Evolutionary conservation across 2,888 invertebrate species (phyloP), one percentile per base, ranked within the genome.

Genomic region (Ariolimax columbianus): DNA sequence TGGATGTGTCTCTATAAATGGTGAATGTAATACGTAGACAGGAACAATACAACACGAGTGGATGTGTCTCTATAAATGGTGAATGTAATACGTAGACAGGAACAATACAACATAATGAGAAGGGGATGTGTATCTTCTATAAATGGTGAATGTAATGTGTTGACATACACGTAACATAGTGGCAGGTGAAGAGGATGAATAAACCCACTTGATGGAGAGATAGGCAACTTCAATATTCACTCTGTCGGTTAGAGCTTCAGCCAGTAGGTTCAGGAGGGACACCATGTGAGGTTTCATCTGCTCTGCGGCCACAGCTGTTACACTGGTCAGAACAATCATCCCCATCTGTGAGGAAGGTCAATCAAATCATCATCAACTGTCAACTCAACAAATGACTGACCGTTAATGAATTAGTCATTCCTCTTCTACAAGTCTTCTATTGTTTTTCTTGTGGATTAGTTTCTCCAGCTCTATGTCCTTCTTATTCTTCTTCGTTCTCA

Each of bases 251-350:
- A 95, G 92, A 66, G 95, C 95, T 4, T 95, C 94, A 88, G 91
- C 92, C 88, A 96, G 95, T 89, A 96, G 93, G 87, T 94, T 92
- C 75, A 95, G 94, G 84, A 96, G 95, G 0, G 96, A 95, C 83
- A 95, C 95, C 83, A 96, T 95, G 92, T 97, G 96, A n/a, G 95
- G 95, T 77, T 96, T 94, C 91, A 97, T 96, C 87, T 96, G 96
- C 89, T 96, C 96, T 63, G 96, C 95, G 11, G 97, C 96, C 26
- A 96, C 95, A 91, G 96, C 96, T 14, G 96, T 96, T 90, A 97
- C 95, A 78, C 95, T 95, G 77, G 96, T 96, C 90, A 97, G 94
- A 33, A 96, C 96, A 90, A 95, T 96, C 95, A 96, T 95, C 51
- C 96, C 96, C 89, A 96, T 92, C 96, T 96, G 92, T n/a, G 33